phyloP scores from a whole-genome alignment of 2,888 invertebrate species.

The Metalampra italica region DNA sequence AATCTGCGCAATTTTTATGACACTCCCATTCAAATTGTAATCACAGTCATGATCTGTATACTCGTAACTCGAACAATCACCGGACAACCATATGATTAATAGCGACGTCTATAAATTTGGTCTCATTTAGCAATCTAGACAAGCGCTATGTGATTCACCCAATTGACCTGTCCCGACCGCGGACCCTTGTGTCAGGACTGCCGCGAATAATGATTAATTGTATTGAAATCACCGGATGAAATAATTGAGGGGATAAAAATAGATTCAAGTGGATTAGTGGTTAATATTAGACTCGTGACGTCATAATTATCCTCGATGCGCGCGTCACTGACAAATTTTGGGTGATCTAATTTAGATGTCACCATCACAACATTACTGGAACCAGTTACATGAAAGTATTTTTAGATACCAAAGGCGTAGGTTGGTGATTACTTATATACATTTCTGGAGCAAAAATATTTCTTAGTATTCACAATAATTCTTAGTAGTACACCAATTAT shows the following conservation, averaged over 20 bases:
- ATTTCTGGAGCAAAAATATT: too few species aligned
- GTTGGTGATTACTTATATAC: too few species aligned
- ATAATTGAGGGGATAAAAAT: neutral
- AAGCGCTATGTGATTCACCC: slow-evolving; percentile 3
- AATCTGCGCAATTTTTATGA: neutral
- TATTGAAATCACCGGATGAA: neutral
- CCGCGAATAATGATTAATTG: neutral
- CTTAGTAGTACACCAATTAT: too few species aligned
- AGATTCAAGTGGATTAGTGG: neutral
- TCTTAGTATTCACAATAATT: too few species aligned
- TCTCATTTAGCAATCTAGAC: slow-evolving; percentile 6
- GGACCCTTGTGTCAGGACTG: neutral
- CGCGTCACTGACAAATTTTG: neutral
- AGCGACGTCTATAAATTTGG: slow-evolving; percentile 3
- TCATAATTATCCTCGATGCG: neutral
- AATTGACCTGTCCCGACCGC: slow-evolving; percentile 6
- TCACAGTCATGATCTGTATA: neutral
- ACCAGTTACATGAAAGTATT: neutral
- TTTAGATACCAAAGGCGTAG: too few species aligned
- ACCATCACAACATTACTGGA: neutral
- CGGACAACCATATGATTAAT: slow-evolving; percentile 3
- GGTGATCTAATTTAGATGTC: neutral
- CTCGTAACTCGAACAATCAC: neutral
- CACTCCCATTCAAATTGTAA: neutral
- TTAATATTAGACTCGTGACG: neutral